phyloP scores from a whole-genome alignment of 2,888 invertebrate genomes.

The Tortrix viridana region DNA sequence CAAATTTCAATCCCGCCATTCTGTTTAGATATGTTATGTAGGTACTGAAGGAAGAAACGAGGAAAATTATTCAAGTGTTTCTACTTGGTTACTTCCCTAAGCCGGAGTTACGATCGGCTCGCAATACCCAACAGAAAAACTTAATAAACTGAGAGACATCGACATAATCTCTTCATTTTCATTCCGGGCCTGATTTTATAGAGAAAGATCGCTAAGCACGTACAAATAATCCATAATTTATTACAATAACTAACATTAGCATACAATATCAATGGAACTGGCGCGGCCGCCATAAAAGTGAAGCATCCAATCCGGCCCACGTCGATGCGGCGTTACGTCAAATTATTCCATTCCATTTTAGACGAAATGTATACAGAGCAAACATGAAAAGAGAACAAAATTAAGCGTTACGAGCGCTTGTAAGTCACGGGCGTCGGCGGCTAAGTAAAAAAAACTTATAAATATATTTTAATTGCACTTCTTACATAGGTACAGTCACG shows the following conservation, averaged over 20 bases:
- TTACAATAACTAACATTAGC: slow-evolving; percentile 57
- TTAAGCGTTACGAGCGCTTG: slow-evolving; percentile 65
- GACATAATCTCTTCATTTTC: slow-evolving; percentile 52
- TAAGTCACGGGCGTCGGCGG: slow-evolving; percentile 46
- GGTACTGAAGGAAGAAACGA: slow-evolving; percentile 5
- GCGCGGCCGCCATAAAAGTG: slow-evolving; percentile 50
- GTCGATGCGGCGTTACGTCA: slow-evolving; percentile 69
- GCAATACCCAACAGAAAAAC: slow-evolving; percentile 33
- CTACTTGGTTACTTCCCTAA: slow-evolving; percentile 34
- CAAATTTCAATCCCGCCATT: slow-evolving; percentile 12
- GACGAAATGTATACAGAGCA: slow-evolving; percentile 81
- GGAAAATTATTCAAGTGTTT: slow-evolving; percentile 32
- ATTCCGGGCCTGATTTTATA: slow-evolving; percentile 51
- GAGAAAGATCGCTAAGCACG: slow-evolving; percentile 48
- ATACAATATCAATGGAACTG: slow-evolving; percentile 54
- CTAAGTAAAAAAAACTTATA: background rate
- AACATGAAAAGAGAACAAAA: slow-evolving; percentile 83
- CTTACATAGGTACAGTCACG: too few species aligned
- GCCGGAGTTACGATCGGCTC: slow-evolving; percentile 29
- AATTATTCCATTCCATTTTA: slow-evolving; percentile 80
- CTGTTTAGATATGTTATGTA: background rate
- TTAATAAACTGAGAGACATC: slow-evolving; percentile 36
- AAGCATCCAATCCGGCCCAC: slow-evolving; percentile 61
- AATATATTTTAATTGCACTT: too few species aligned
- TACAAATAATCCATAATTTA: slow-evolving; percentile 61